Conservation (phyloP, 2,888 invertebrate genomes). For the Sepiola atlantica region DNA sequence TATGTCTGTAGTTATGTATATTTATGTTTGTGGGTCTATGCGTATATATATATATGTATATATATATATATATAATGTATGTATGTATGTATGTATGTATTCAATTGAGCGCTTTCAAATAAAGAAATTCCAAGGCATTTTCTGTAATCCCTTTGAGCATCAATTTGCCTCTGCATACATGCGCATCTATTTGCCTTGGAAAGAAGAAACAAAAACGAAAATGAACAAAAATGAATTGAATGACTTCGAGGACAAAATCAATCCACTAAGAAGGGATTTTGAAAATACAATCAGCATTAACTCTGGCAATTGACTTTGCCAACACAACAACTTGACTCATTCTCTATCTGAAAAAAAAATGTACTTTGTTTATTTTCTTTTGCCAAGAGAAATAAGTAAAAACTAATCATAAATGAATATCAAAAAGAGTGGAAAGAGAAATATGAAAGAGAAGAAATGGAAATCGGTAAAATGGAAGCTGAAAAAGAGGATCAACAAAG, state of each 20-base stretch:
- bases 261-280: conserved; percentile 42
- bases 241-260: conserved; percentile 39
- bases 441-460: neutral
- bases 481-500: neutral
- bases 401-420: neutral
- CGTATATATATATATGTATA: neutral
- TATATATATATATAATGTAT: neutral
- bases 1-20: neutral
- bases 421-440: neutral
- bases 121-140: conserved; percentile 7
- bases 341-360: neutral
- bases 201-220: neutral
- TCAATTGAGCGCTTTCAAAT: neutral
- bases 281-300: conserved; percentile 47
- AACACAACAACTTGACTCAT: conserved; percentile 33
- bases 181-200: neutral
- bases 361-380: neutral
- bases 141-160: conserved; percentile 6
- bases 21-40: neutral
- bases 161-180: neutral
- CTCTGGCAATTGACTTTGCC: conserved; percentile 42
- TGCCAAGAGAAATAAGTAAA: neutral
- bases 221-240: neutral
- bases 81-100: neutral
- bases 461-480: neutral